Evolutionary conservation across 2,113 vertebrate genomes (phyloP), one percentile per base, ranked within the genome.

Genomic region (Vidua macroura): DNA sequence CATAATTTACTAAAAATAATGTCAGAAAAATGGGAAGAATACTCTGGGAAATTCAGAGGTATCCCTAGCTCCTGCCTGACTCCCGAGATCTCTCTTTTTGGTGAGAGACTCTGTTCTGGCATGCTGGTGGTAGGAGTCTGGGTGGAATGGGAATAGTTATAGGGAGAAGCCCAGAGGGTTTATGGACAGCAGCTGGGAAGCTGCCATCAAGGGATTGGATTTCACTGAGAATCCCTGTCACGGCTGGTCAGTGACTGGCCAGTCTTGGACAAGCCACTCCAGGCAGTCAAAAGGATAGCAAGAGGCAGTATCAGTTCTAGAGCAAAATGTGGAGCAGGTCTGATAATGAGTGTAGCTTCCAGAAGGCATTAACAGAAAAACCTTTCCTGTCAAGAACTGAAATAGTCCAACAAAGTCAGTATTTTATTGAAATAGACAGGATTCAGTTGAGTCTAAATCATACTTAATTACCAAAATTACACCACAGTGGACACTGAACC

Each of bases 1-100:
- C 55, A 56, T 77, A 69, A 79, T 83, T 85, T 85, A 73, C 92
- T 96, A 95, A 96, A 96, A 93, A 93, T 94, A 95, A 58, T 62
- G 28, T 44, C 75, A 73, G 85, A 53, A 90, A 89, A 96, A 88
- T 16, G 55, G 82, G 88, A 93, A 91, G 85, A 74, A n/a, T 79
- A 82, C 64, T 69, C 67, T 87, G 70, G 62, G 70, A 79, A 91
- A n/a, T 78, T 49, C 62, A 79, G 67, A 79, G 55, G 44, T 58
- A 30, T 75, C 33, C 9, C 35, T 75, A 41, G 43, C 52, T 86
- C 35, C 43, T 75, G n/a, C 43, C 46, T 69, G n/a, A 21, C 39
- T 75, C 46, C 30, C 28, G 22, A 27, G 39, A 67, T 15, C 37
- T 73, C 15, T 63, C n/a, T 46, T 33, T 69, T 69, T 64, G 23